Evolutionary conservation across 2,888 invertebrate species (phyloP), one percentile per base, ranked within the genome.

Genomic region (Eumacrocentrus americanus): DNA sequence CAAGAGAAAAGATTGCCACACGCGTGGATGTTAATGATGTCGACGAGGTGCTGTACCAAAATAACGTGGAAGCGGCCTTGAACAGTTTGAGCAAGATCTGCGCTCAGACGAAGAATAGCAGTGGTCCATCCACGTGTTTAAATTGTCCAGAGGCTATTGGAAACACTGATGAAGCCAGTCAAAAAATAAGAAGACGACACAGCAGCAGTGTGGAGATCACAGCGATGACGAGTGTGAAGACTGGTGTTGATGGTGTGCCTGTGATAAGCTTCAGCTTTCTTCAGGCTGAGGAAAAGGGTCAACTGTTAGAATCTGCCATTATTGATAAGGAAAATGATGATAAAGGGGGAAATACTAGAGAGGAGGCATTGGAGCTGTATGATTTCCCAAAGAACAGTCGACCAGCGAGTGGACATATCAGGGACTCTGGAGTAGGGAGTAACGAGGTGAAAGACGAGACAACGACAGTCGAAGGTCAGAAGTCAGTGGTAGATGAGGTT

Each of bases 221-320:
- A 3, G 79, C 78, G 7, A 69, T 70, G 40, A 71, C 74, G 14
- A 69, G 62, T 14, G 69, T 79, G 18, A 61, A 68, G 37, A 74
- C 72, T 14, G 73, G 71, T 54, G 66, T 66, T 2, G 74, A 74
- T 25, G 79, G 78, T 1, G 58, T 77, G 23, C 77, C 79, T 14
- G 72, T 62, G 44, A 77, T 79, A 64, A 77, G 76, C 58, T 78
- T 78, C 64, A 77, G 78, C 52, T 79, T 79, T 62, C 53, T 77
- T n/a, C 69, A 61, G 0, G 46, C 54, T 9, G 67, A 69, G 23
- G 70, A 68, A n/a, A 65, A 50, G n/a, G 25, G 23, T 34, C 2
- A 2, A 3, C 4, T 29, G 14, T 12, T 23, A 46, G 9, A 34
- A 25, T 6, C 34, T 42, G 23, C 2, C 16, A 16, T 9, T 37